Evolutionary conservation across 2,113 vertebrate genomes (phyloP).

Genomic region (Chiloscyllium plagiosum): DNA sequence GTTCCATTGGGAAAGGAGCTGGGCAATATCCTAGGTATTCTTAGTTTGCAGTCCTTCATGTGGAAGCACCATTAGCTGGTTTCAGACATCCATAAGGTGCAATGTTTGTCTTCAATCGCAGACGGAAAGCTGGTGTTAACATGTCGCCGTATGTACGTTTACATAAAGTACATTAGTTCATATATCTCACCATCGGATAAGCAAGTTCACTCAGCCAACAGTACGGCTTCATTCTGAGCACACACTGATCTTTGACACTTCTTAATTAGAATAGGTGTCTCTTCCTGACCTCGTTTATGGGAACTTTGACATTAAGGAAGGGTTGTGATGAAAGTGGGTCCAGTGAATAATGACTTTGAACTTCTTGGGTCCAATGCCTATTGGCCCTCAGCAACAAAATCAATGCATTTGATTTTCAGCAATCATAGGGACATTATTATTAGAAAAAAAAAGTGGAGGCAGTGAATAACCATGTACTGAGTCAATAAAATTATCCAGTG

Average conservation of each 20-base stretch:
- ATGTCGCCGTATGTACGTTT: background rate
- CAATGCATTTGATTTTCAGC: background rate
- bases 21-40: background rate
- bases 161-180: background rate
- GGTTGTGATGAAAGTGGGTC: background rate
- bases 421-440: background rate
- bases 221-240: background rate
- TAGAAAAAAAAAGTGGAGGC: background rate
- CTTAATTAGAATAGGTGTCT: background rate
- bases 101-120: background rate
- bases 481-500: too few relatives aligned
- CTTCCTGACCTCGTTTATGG: background rate
- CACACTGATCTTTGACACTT: background rate
- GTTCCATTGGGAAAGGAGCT: too few relatives aligned
- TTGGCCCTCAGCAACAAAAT: background rate
- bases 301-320: background rate
- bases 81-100: background rate
- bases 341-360: background rate
- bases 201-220: background rate
- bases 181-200: background rate
- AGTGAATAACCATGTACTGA: background rate
- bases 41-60: background rate
- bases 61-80: background rate
- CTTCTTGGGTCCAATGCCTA: background rate
- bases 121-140: background rate